Evolutionary conservation across 2,888 invertebrate species (phyloP), one percentile per base, ranked within the genome.

Genomic region (Nasonovia ribisnigri): DNA sequence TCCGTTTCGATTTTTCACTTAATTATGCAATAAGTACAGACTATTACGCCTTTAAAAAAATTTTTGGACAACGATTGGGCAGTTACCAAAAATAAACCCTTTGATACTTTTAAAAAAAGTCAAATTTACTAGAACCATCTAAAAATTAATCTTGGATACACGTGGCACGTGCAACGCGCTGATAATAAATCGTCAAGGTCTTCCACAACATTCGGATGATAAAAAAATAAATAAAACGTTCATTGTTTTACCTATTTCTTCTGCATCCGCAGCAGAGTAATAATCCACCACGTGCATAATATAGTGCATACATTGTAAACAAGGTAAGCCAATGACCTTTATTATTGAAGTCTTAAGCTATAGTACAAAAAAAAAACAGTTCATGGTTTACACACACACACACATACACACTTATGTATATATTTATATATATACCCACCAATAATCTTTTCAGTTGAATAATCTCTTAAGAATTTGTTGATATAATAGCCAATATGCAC

Each of bases 391-490:
- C 67, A 43, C 57, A 29, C 16, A 42, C 10, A 42, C 24, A 67
- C n/a, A 67, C 26, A 51, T 3, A 60, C 57, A 57, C 60, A n/a
- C n/a, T n/a, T 51, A 13, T 54, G 24, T 3, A 36, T 42, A 54
- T 26, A 51, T 8, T n/a, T n/a, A n/a, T n/a, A n/a, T n/a, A n/a
- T n/a, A 60, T 60, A 46, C 60, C 43, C 10, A 36, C 20, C 77
- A 77, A 77, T 77, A 90, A 60, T 90, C 5, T 46, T 46, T 77
- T 77, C 67, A 90, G 48, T 90, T 90, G 77, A 77, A 77, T 77
- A 90, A 90, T 90, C 77, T 90, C 90, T 90, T 42, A 26, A 90
- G 77, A 90, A 90, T 90, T 77, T 90, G 48, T 90, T 67, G 43
- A 46, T 48, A 77, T 77, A 90, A 77, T 90, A 48, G 90, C 48